phyloP scores from a whole-genome alignment of 2,888 invertebrate genomes.

The Drosophila dives region DNA sequence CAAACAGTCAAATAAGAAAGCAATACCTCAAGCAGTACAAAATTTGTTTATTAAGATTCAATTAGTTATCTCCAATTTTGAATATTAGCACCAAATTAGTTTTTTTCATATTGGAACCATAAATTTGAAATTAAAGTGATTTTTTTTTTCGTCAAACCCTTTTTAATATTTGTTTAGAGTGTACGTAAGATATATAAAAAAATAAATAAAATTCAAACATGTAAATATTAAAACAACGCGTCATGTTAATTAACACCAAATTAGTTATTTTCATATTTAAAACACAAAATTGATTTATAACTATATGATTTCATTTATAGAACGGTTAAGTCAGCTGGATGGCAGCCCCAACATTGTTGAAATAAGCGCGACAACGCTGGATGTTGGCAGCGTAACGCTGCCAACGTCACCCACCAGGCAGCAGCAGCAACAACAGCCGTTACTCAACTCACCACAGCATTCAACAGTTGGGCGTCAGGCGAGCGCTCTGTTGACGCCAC shows the following conservation, averaged over 20 bases:
- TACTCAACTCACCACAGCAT: constrained; percentile 50
- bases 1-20: not conserved
- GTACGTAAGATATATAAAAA: not conserved
- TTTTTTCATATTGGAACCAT: not conserved
- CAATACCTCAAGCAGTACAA: too few species aligned
- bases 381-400: constrained; percentile 27
- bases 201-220: not conserved
- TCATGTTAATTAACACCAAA: not conserved
- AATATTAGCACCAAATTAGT: not conserved
- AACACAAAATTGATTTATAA: constrained; percentile 1
- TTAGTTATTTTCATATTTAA: not conserved
- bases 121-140: not conserved
- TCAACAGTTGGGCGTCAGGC: constrained; percentile 33
- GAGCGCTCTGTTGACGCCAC: constrained; percentile 72
- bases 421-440: constrained; percentile 33
- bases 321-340: constrained; percentile 82
- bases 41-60: too few species aligned
- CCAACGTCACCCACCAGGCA: constrained; percentile 24
- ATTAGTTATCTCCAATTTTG: too few species aligned
- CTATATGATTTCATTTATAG: constrained; percentile 50
- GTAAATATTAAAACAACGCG: not conserved
- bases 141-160: not conserved
- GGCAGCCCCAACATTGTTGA: constrained; percentile 65
- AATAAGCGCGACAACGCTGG: constrained; percentile 22
- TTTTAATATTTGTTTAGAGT: not conserved